Percentiles rank a stretch among this genome's conserved stretches.
phyloP scores from a whole-genome alignment of 2,113 vertebrate species.

The Mellivora capensis region DNA sequence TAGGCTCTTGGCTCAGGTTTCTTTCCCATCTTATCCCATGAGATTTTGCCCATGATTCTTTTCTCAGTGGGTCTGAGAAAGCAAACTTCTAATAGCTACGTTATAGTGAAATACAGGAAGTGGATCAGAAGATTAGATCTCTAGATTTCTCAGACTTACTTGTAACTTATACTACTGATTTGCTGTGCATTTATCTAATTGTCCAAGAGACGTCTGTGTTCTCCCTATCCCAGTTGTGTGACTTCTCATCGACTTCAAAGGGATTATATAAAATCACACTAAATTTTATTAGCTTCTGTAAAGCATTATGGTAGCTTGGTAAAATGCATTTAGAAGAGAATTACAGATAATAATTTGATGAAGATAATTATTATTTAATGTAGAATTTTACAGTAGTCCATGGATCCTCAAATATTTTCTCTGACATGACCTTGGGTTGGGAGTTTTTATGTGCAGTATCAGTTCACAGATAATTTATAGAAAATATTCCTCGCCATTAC shows the following conservation, averaged over 20 bases:
- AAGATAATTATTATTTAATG: constrained; percentile 34
- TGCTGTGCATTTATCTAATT: background rate
- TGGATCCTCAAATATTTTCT: background rate
- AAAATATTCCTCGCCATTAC: constrained; percentile 2
- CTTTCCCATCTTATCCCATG: background rate
- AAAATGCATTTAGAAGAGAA: constrained; percentile 4
- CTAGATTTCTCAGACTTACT: background rate
- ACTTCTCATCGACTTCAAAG: constrained; percentile 25
- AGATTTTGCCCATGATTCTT: background rate
- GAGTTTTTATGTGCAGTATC: background rate
- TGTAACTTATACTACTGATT: background rate
- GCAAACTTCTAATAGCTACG: background rate
- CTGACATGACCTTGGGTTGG: background rate
- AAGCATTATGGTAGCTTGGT: background rate
- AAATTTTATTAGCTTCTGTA: constrained; percentile 9
- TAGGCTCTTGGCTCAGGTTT: background rate
- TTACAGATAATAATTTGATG: background rate
- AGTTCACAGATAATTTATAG: background rate
- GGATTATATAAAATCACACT: background rate
- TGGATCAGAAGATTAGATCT: background rate
- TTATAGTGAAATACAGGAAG: background rate
- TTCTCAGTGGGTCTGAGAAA: background rate
- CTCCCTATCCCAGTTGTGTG: background rate
- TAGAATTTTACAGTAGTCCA: background rate
- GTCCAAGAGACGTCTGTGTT: background rate